These are phyloP conservation scores for Ciconia stormi DNA, from an alignment of 2,113 vertebrate genomes.

Conservation along the genomic window DNA sequence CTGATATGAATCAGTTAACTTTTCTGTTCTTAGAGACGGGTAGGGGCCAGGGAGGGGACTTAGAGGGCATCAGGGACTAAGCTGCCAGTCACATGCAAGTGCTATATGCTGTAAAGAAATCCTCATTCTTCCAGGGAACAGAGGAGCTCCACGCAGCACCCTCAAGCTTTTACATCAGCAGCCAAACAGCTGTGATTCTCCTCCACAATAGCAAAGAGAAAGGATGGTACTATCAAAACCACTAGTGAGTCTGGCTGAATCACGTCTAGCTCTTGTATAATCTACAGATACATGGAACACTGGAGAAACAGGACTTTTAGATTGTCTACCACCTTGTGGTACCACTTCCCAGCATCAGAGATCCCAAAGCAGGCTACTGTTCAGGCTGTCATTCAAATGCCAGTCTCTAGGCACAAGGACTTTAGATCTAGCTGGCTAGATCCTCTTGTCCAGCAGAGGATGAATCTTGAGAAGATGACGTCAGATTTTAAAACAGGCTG, in stretches of 20 bases:
- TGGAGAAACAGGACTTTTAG: background rate
- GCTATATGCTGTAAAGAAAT: background rate
- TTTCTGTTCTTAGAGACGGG: background rate
- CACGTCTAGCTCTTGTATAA: background rate
- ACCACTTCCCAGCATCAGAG: background rate
- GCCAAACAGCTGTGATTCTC: background rate
- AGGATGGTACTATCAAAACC: background rate
- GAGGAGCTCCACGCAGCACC: background rate
- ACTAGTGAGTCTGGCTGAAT: background rate
- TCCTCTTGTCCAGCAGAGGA: background rate
- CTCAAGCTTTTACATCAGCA: background rate
- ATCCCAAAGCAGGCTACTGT: background rate
- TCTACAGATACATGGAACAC: background rate
- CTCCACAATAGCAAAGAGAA: background rate
- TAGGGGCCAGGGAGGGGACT: background rate
- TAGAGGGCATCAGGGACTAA: background rate
- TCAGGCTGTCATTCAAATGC: background rate
- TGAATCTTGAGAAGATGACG: background rate
- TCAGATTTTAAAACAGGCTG: background rate
- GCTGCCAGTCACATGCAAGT: background rate
- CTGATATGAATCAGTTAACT: background rate
- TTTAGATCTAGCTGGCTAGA: background rate
- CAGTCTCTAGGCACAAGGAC: background rate
- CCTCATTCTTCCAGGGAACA: background rate
- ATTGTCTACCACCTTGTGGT: background rate